These are phyloP conservation scores for Excalfactoria chinensis DNA, from an alignment of 2,113 vertebrate species.

Conservation along the genomic window DNA sequence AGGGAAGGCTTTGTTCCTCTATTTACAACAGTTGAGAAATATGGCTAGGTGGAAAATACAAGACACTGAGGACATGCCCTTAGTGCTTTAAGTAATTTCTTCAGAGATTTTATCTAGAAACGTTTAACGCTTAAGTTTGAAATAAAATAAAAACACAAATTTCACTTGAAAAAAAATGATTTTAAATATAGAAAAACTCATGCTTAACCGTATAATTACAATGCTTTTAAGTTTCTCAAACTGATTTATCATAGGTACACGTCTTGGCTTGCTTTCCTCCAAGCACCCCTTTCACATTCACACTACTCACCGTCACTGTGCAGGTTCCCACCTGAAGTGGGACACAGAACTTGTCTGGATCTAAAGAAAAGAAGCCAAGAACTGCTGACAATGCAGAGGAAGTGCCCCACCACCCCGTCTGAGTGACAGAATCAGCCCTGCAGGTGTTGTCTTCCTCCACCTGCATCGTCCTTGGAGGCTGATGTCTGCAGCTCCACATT, in stretches of 20 bases:
- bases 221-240: neutral
- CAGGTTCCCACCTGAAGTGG: too few relatives aligned
- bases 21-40: neutral
- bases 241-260: neutral
- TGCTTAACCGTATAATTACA: neutral
- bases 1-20: neutral
- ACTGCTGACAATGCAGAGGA: neutral
- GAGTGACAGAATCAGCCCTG: neutral
- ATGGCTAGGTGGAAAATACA: neutral
- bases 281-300: neutral
- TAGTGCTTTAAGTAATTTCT: neutral
- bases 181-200: neutral
- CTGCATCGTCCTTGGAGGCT: neutral
- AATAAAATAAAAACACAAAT: neutral
- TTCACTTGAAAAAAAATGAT: neutral
- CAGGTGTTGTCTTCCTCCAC: accelerated
- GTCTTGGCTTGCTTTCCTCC: neutral
- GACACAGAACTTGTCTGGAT: too few relatives aligned
- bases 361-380: too few relatives aligned
- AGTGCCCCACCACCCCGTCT: accelerated
- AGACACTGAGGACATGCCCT: too few relatives aligned
- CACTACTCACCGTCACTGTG: too few relatives aligned
- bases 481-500: neutral
- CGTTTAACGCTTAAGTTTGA: neutral
- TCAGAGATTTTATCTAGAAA: neutral